A percentile compares a stretch with the other conserved stretches of the same genome.
These are phyloP conservation scores for Gobio gobio DNA, from an alignment of 2,113 vertebrate genomes.

Conservation along the genomic window DNA sequence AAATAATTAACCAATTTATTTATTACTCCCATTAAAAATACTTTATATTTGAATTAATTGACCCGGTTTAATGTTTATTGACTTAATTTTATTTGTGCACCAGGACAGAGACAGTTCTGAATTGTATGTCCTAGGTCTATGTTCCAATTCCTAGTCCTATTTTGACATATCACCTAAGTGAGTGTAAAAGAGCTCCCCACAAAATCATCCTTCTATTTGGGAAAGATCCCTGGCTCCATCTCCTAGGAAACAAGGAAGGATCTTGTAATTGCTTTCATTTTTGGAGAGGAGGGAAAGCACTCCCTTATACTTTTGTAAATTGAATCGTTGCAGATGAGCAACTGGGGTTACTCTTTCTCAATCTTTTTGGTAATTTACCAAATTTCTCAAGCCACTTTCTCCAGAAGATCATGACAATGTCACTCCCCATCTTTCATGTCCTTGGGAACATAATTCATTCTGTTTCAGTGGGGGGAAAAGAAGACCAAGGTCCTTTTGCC, in stretches of 20 bases:
- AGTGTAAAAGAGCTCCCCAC: constrained; percentile 24
- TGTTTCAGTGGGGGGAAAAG: constrained; percentile 19
- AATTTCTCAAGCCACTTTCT: constrained; percentile 59
- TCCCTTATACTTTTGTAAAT: constrained; percentile 54
- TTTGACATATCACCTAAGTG: constrained; percentile 25
- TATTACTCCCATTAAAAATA: not conserved
- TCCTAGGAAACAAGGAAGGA: constrained; percentile 56
- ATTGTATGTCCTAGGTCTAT: not conserved
- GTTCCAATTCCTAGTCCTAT: not conserved
- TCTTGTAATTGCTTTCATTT: constrained; percentile 61
- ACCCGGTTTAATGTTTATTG: constrained; percentile 2
- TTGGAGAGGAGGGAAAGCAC: constrained; percentile 51
- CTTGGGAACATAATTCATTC: constrained; percentile 53
- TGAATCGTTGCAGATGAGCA: constrained; percentile 54
- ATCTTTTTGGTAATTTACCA: constrained; percentile 59
- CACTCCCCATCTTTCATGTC: constrained; percentile 45
- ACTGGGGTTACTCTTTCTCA: constrained; percentile 47
- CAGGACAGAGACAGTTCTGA: not conserved
- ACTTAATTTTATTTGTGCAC: not conserved
- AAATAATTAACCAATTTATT: not conserved
- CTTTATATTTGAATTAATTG: not conserved
- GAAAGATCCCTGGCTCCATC: constrained; percentile 49
- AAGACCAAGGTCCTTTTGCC: constrained; percentile 11
- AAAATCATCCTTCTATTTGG: constrained; percentile 3
- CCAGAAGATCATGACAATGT: constrained; percentile 53